Conservation (phyloP, 37 sponge, comb jelly and placozoan genomes). For the Chondrosia reniformis region DNA sequence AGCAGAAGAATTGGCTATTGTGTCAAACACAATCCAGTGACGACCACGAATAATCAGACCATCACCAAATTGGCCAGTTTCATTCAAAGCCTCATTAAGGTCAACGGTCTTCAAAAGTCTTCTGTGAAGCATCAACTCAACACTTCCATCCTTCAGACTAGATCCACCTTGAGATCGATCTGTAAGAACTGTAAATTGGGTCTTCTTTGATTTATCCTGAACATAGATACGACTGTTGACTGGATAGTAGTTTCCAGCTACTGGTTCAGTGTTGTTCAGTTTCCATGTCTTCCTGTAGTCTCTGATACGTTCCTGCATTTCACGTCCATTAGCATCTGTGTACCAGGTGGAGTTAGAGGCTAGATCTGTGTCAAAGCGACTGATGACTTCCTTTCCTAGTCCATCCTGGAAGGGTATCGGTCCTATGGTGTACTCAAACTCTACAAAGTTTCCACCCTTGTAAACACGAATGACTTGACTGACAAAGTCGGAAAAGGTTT, state of each 20-base stretch:
- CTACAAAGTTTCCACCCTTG: conserved; percentile 38
- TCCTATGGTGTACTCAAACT: conserved; percentile 83
- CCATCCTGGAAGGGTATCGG: conserved; percentile 65
- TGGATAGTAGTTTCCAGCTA: conserved; percentile 95
- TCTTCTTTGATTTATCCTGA: conserved; percentile 34
- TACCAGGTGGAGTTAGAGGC: conserved; percentile 60
- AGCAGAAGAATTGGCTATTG: conserved; percentile 6
- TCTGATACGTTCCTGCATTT: conserved; percentile 79
- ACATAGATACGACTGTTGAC: conserved; percentile 80
- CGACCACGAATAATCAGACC: conserved; percentile 75
- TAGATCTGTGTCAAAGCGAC: conserved; percentile 59
- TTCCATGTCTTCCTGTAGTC: conserved; percentile 80
- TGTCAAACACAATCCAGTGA: conserved; percentile 51
- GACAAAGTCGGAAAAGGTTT: conserved; percentile 16
- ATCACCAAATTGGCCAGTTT: conserved; percentile 62
- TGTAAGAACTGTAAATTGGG: conserved; percentile 85
- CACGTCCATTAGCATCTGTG: conserved; percentile 93
- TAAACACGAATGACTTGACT: conserved; percentile 58
- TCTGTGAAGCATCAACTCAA: conserved; percentile 80
- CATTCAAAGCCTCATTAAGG: conserved; percentile 58
- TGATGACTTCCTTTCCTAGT: conserved; percentile 89
- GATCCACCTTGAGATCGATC: conserved; percentile 95
- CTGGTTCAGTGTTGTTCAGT: conserved; percentile 81
- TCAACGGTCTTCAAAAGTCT: conserved; percentile 45
- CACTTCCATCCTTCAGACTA: conserved; percentile 68